Evolutionary conservation across 2,888 invertebrate species (phyloP).

Genomic region (Cordilura impudica): DNA sequence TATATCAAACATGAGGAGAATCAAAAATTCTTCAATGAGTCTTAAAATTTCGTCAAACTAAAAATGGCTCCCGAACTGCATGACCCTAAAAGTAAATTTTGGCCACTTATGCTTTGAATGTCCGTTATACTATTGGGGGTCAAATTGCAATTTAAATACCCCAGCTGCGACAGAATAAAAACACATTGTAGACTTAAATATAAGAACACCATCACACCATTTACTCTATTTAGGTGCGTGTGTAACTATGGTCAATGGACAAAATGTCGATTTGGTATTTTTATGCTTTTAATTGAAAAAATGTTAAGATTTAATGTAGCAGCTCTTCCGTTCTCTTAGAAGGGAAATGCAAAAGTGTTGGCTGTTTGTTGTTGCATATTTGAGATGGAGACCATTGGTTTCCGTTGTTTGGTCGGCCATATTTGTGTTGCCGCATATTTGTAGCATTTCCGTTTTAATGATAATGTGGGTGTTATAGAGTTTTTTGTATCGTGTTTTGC

Average conservation of each 20-base stretch:
- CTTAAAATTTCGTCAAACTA: no score
- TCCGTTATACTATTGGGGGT: neutral
- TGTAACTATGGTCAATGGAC: neutral
- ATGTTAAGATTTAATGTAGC: constrained; percentile 54
- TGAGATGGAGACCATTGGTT: constrained; percentile 29
- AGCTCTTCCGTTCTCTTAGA: constrained; percentile 15
- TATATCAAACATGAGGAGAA: no score
- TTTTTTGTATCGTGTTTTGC: constrained; percentile 20
- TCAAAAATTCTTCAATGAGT: no score
- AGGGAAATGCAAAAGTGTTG: constrained; percentile 34
- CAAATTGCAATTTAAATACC: neutral
- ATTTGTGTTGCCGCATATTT: constrained; percentile 48
- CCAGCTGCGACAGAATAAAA: neutral
- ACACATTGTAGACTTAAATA: neutral
- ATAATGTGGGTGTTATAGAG: constrained; percentile 42
- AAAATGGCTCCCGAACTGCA: neutral
- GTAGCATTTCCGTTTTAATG: constrained; percentile 49
- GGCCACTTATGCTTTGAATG: no score
- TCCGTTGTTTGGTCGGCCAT: constrained; percentile 45
- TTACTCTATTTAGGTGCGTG: neutral
- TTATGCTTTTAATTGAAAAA: constrained; percentile 60
- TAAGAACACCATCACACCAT: constrained; percentile 3
- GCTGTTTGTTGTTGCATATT: neutral
- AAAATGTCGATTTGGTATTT: constrained; percentile 50
- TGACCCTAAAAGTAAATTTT: no score